Evolutionary conservation across 2,797 vertebrate genomes (phyloP), one percentile per base, ranked within the genome.

Genomic region (Scomberomorus guttatus): DNA sequence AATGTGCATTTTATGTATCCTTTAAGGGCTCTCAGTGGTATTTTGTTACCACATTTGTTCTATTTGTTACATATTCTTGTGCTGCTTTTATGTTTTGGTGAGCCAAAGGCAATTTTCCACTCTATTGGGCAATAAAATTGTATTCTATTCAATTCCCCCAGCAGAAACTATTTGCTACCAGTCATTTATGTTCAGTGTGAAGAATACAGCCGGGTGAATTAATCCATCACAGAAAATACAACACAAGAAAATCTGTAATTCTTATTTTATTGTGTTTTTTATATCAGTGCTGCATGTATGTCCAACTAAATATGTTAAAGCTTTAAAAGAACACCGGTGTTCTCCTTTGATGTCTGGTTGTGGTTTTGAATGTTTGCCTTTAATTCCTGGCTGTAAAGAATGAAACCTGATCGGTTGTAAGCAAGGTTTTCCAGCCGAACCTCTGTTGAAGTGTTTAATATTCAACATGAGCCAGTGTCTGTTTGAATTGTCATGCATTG

Each of bases 401-500:
- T 13, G 2, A 46, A 39, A 25, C 7, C 64, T 39, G 63, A 37
- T 7, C 0, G 2, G 62, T 6, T 52, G 5, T 22, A 3, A 51
- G 14, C 4, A 12, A 15, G 14, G 9, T 46, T 72, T 65, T 25
- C 51, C n/a, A 1, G 22, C 9, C 29, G 0, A 50, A 34, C 32
- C 39, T 50, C 37, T 57, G 18, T 34, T 14, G 22, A 32, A 51
- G n/a, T 61, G 73, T 62, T 72, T 67, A 57, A 77, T 67, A 77
- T 67, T 57, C 68, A 72, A 62, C 74, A 0, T 20, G 62, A 72
- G 79, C 48, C 2, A 0, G 29, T 17, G n/a, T 22, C 34, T 68
- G 62, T 75, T 14, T 72, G 71, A 57, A 27, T 32, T 20, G 7
- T 2, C 14, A 8, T 4, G 22, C 59, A 70, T 70, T 70, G 58